phyloP scores from a whole-genome alignment of 2,888 invertebrate species.

The Latheticus oryzae region DNA sequence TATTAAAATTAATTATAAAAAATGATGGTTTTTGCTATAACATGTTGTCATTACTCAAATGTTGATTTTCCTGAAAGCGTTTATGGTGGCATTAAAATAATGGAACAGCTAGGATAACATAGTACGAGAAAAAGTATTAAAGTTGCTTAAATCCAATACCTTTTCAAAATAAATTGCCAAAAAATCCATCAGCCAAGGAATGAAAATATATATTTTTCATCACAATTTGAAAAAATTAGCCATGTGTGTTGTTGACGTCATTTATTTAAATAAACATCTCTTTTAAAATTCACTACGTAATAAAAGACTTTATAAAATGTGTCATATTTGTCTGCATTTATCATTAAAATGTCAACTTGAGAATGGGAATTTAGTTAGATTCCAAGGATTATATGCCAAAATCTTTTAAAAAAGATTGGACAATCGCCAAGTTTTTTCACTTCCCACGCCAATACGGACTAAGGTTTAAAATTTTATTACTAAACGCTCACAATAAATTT shows the following conservation, averaged over 20 bases:
- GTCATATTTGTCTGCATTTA: constrained; percentile 29
- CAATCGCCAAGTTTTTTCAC: constrained; percentile 31
- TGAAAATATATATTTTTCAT: constrained; percentile 2
- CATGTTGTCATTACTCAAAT: constrained; percentile 23
- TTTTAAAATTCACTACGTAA: constrained; percentile 14
- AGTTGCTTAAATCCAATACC: constrained; percentile 1
- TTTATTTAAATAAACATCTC: constrained; percentile 14
- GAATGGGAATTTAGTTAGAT: constrained; percentile 30
- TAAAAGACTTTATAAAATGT: constrained; percentile 4
- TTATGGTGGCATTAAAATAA: constrained; percentile 14
- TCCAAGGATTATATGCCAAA: constrained; percentile 25
- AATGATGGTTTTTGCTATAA: constrained; percentile 5
- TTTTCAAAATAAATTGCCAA: too few relatives aligned
- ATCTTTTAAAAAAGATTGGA: constrained; percentile 31
- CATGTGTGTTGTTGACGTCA: not conserved
- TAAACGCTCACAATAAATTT: constrained; percentile 36
- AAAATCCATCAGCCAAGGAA: too few relatives aligned
- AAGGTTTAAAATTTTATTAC: constrained; percentile 38
- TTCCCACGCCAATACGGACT: constrained; percentile 33
- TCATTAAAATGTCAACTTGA: constrained; percentile 31
- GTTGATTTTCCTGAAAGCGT: constrained; percentile 25
- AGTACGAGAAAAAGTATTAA: constrained; percentile 3
- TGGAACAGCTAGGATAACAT: constrained; percentile 17
- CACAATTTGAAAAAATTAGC: constrained; percentile 2
- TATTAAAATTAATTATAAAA: constrained; percentile 7